Evolutionary conservation across 2,888 invertebrate genomes (phyloP), one percentile per base, ranked within the genome.

Genomic region (Papilio elwesi): DNA sequence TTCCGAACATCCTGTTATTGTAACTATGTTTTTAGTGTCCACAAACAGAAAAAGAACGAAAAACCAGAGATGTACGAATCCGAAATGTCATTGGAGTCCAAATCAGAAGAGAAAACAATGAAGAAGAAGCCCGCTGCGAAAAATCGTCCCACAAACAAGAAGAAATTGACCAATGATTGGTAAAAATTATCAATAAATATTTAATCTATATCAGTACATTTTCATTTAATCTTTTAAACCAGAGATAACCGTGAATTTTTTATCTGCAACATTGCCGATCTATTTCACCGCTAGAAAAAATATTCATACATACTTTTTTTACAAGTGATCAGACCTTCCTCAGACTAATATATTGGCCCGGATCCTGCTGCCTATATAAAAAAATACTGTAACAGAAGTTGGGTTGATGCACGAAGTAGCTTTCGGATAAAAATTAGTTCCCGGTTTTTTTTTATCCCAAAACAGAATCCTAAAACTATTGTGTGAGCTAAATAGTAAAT

Each of bases 211-310:
- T 71, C 66, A 62, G 69, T 49, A 12, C 11, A 55, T 57, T 70
- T 71, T 71, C 26, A 71, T 71, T 71, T 66, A 57, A 66, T 70
- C 70, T 55, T 64, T 65, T 38, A 16, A 16, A 43, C 11, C 26
- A 51, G 47, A 53, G 70, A 64, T 48, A 64, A 64, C 9, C 13
- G 9, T 36, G 2, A n/a, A 38, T 59, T 26, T 59, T 57, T 38
- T 59, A 59, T 38, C 38, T n/a, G n/a, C 2, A 57, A 55, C 8
- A 38, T 38, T 38, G 8, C 38, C 38, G 38, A 38, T 38, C 38
- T 38, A 11, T 57, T 13, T 1, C 6, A 13, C 13, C 4, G 47
- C 11, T 48, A 10, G 9, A 55, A 55, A 51, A 51, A n/a, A n/a
- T 7, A 7, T 10, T 38, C 10, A 68, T 26, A 26, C 26, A 26